Evolutionary conservation across 1,140 invertebrate species (phyloP), one percentile per base, ranked within the genome.

Genomic region (Paralvinella palmiformis): DNA sequence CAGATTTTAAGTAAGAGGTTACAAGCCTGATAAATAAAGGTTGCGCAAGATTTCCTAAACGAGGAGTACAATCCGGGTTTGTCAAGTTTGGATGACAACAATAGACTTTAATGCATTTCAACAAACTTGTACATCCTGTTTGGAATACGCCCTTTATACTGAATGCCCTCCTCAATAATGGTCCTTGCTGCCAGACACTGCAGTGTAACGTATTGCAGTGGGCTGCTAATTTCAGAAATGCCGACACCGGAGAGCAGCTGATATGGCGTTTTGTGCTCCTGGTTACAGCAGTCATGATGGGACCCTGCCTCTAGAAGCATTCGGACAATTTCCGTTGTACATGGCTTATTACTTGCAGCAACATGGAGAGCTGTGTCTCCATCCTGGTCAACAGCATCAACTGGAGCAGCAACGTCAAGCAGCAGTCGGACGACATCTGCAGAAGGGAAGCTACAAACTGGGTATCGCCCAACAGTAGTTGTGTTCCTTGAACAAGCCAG

Each of bases 271-370:
- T 89, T 85, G 22, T 88, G 88, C 37, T 87, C 82, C 66, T 85
- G 83, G 78, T 96, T 95, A 45, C 89, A 87, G n/a, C 86, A 84
- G 81, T 96, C 93, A 57, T 94, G 82, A 80, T 97, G 93, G 10
- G 90, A 90, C 31, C 91, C 92, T 69, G 86, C 83, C 2, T 86
- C 81, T 0, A 96, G 83, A 0, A 96, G 81, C 2, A 84, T 84
- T 64, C 84, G 83, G 0, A 90, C 85, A 15, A 94, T 82, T 17
- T 85, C 84, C 41, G 71, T 59, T 27, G 73, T 13, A 85, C 85
- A 75, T 53, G 77, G 74, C 22, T 65, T 78, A 72, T 68, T 82
- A 32, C 82, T 78, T 33, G 87, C 88, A 1, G 86, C 85, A n/a
- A 91, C 78, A 73, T 94, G 91, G 13, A 94, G 81, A 1, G 90